Evolutionary conservation across 2,797 vertebrate genomes (phyloP), one percentile per base, ranked within the genome.

Genomic region (Pseudochirops corinnae): DNA sequence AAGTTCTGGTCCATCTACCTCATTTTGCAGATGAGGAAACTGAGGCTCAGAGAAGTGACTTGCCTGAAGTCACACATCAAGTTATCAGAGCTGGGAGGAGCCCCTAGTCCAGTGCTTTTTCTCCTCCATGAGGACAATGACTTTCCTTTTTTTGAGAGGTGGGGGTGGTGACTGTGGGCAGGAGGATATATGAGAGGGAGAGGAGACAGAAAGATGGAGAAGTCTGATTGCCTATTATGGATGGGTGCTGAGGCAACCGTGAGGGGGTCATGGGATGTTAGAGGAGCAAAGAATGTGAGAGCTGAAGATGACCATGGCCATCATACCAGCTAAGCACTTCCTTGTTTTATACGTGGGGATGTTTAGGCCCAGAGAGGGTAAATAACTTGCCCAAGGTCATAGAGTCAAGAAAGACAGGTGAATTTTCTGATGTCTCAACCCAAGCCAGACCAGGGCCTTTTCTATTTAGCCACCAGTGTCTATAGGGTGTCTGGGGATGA

Each of bases 171-270:
- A 28, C 93, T 52, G 52, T 52, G 52, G 31, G 24, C 4, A 95
- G 90, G 62, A 16, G 67, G 50, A 95, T 50, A 46, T 87, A 24
- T 50, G 21, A 94, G 9, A 53, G 55, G 90, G 39, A 95, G 46
- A n/a, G 55, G 31, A 92, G 50, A 93, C 74, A 93, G 18, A 67
- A 95, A 96, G 62, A 92, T 0, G 16, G 18, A 67, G 67, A 91
- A 92, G 94, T 58, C 2, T 96, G 60, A 56, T 97, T 96, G 90
- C 52, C 57, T 95, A 93, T 93, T 96, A 94, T 46, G 58, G 90
- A 90, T 56, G n/a, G 91, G 14, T 50, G 39, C 74, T 4, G 21
- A 87, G n/a, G 67, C 18, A 82, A 39, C 67, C 39, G n/a, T 82
- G n/a, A 39, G 21, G 31, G 74, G 74, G 74, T 26, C 74, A 87